These are phyloP conservation scores for Incurvaria masculella DNA, from an alignment of 2,888 invertebrate species.

Conservation along the genomic window DNA sequence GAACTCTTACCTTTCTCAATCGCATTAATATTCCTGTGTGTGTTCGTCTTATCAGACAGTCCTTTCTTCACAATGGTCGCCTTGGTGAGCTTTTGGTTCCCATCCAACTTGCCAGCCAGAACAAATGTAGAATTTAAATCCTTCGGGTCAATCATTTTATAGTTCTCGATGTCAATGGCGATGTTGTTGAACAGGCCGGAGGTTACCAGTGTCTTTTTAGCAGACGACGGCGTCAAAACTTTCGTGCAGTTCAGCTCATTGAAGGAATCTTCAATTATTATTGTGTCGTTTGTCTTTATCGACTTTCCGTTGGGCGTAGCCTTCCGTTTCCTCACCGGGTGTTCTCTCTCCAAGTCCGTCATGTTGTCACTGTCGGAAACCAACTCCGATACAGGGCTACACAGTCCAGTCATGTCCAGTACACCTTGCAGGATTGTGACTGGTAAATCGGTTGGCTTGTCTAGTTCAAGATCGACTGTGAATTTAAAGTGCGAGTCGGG, in stretches of 20 bases:
- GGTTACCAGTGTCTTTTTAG: background rate
- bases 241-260: slow-evolving; percentile 33
- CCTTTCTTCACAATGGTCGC: slow-evolving; percentile 27
- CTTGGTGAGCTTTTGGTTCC: slow-evolving; percentile 23
- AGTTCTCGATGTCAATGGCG: slow-evolving; percentile 29
- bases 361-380: slow-evolving; percentile 38
- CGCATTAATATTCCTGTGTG: slow-evolving; percentile 28
- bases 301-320: slow-evolving; percentile 38
- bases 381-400: slow-evolving; percentile 25
- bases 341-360: slow-evolving; percentile 33
- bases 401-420: slow-evolving; percentile 17
- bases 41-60: slow-evolving; percentile 37
- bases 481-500: slow-evolving; percentile 32
- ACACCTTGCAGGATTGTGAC: slow-evolving; percentile 8
- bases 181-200: slow-evolving; percentile 12
- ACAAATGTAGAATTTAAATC: slow-evolving; percentile 49
- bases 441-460: slow-evolving; percentile 28
- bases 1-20: slow-evolving; percentile 36
- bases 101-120: slow-evolving; percentile 33
- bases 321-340: slow-evolving; percentile 33
- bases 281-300: slow-evolving; percentile 34
- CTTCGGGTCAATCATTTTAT: slow-evolving; percentile 27
- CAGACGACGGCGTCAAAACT: slow-evolving; percentile 21
- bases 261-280: slow-evolving; percentile 42
- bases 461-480: slow-evolving; percentile 31